Conservation (phyloP, 2,113 vertebrate species). For the Tichodroma muraria region DNA sequence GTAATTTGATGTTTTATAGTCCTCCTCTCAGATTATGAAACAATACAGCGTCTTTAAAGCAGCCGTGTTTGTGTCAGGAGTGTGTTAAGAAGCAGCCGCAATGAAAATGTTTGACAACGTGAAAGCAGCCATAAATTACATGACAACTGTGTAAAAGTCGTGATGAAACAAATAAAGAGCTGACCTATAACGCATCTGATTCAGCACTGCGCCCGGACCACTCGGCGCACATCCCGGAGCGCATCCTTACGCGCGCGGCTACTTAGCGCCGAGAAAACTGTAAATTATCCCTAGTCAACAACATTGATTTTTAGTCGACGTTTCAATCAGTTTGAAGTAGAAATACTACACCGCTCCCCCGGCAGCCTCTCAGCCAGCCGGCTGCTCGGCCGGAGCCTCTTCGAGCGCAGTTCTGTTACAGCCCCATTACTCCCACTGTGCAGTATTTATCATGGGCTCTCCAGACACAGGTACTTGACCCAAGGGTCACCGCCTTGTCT, state of each 20-base stretch:
- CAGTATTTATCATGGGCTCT: slow-evolving; percentile 60
- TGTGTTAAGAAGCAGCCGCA: slow-evolving; percentile 62
- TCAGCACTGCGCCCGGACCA: slow-evolving; percentile 48
- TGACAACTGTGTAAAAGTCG: slow-evolving; percentile 79
- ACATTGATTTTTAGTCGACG: slow-evolving; percentile 77
- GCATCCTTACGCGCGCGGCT: slow-evolving; percentile 46
- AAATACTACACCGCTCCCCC: slow-evolving; percentile 69
- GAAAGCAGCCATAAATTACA: slow-evolving; percentile 80
- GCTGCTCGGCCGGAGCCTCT: slow-evolving; percentile 46
- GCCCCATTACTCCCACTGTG: slow-evolving; percentile 58
- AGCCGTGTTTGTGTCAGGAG: slow-evolving; percentile 64
- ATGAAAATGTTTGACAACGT: slow-evolving; percentile 79
- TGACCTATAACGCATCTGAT: slow-evolving; percentile 75
- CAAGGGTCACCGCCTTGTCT: slow-evolving; percentile 36
- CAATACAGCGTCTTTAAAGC: slow-evolving; percentile 69
- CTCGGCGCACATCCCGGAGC: slow-evolving; percentile 44
- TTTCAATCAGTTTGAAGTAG: slow-evolving; percentile 78
- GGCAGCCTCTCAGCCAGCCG: slow-evolving; percentile 62
- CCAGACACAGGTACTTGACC: slow-evolving; percentile 68
- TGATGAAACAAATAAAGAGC: slow-evolving; percentile 81
- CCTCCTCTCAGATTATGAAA: slow-evolving; percentile 77
- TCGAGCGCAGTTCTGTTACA: slow-evolving; percentile 56
- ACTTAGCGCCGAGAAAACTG: slow-evolving; percentile 67
- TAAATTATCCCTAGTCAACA: slow-evolving; percentile 79
- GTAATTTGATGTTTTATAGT: slow-evolving; percentile 76